phyloP scores from a whole-genome alignment of 2,113 vertebrate species.

The Pomatostomus ruficeps region DNA sequence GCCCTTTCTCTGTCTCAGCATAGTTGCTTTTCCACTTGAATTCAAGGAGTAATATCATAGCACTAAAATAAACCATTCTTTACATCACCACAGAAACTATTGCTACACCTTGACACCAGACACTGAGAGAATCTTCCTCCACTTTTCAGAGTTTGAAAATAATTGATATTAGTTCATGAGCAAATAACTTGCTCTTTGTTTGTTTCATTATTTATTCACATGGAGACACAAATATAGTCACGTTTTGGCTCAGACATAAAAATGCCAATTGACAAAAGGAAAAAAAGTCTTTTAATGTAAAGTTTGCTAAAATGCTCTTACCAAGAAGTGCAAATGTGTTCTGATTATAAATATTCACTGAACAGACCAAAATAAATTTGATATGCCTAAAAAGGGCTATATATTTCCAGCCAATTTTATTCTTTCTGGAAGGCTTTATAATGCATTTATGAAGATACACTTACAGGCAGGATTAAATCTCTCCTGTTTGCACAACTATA shows the following conservation, averaged over 20 bases:
- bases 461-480: slow-evolving; percentile 1
- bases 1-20: background rate
- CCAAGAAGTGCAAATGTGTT: background rate
- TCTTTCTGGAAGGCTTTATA: slow-evolving; percentile 26
- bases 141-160: background rate
- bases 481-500: background rate
- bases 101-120: background rate
- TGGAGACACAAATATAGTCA: background rate
- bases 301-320: background rate
- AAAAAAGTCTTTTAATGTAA: background rate
- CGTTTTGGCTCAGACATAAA: background rate
- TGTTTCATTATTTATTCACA: background rate
- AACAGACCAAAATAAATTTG: slow-evolving; percentile 31
- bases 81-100: background rate
- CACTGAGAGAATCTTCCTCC: background rate
- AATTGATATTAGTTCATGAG: background rate
- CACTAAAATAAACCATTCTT: background rate
- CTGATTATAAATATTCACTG: slow-evolving; percentile 4
- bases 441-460: background rate
- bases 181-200: background rate
- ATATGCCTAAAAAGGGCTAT: slow-evolving; percentile 10
- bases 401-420: slow-evolving; percentile 44
- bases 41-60: background rate
- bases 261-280: background rate
- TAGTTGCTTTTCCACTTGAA: background rate